These are phyloP conservation scores for Archegozetes longisetosus DNA, from an alignment of 1,140 invertebrate species.

Conservation along the genomic window DNA sequence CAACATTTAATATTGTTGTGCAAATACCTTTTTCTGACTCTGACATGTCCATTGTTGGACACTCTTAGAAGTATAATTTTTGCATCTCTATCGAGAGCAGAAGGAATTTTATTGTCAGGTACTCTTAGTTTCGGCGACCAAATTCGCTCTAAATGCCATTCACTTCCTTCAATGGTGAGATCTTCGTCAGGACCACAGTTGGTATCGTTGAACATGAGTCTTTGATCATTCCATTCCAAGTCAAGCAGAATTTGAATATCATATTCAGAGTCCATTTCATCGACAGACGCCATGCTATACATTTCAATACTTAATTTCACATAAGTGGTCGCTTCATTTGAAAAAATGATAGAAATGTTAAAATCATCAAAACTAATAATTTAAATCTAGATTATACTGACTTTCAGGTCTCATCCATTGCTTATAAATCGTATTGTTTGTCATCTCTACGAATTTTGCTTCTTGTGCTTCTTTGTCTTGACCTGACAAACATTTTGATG, in stretches of 20 bases:
- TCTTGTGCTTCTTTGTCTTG: no score
- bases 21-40: slow-evolving; percentile 16
- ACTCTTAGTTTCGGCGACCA: slow-evolving; percentile 7
- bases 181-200: background rate
- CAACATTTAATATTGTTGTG: slow-evolving; percentile 1
- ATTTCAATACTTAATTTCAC: slow-evolving; percentile 9
- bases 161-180: background rate
- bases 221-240: slow-evolving; percentile 6
- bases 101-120: background rate
- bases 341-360: background rate
- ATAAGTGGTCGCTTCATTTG: background rate
- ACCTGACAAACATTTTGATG: no score
- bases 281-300: slow-evolving; percentile 4
- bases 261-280: slow-evolving; percentile 8
- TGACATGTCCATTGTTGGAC: slow-evolving; percentile 11
- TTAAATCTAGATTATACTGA: background rate
- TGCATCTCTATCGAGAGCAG: background rate
- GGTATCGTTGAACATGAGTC: background rate
- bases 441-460: no score
- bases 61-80: slow-evolving; percentile 15
- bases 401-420: background rate
- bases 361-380: background rate
- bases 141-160: slow-evolving; percentile 3
- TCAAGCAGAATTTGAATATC: background rate
- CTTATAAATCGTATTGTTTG: no score